Evolutionary conservation across 2,888 invertebrate genomes (phyloP).

Genomic region (Diplazon laetatorius): DNA sequence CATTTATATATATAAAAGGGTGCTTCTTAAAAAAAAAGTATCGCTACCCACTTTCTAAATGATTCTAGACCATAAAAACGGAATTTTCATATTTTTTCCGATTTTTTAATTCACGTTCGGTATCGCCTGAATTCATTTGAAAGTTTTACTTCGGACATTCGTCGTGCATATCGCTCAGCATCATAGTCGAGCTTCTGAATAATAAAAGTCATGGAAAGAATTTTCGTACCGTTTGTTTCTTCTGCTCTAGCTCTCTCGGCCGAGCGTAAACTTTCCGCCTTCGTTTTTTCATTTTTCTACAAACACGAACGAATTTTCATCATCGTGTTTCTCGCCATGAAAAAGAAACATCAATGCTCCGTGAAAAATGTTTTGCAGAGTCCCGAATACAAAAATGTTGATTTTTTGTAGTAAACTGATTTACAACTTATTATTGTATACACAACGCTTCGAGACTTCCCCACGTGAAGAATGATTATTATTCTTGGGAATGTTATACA

Average conservation of each 20-base stretch:
- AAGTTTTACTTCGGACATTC: not conserved
- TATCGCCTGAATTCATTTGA: too few species aligned
- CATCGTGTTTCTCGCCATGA: not conserved
- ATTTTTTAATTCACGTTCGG: too few species aligned
- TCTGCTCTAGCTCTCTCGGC: not conserved
- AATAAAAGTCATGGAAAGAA: not conserved
- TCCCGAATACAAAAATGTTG: not conserved
- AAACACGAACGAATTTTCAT: slow-evolving; percentile 37
- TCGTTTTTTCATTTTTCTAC: not conserved
- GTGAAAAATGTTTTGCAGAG: not conserved
- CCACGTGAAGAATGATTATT: not conserved
- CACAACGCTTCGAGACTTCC: not conserved
- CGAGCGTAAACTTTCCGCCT: not conserved
- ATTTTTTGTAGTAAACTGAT: slow-evolving; percentile 6
- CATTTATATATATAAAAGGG: too few species aligned
- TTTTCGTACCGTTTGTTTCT: slow-evolving; percentile 1
- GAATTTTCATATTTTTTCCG: too few species aligned
- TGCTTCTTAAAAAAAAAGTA: too few species aligned
- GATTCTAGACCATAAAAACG: too few species aligned
- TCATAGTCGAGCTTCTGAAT: not conserved
- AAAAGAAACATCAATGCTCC: not conserved
- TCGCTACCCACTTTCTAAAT: too few species aligned
- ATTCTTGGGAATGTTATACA: slow-evolving; percentile 1
- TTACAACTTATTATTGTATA: not conserved
- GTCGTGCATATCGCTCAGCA: not conserved